These are phyloP conservation scores for Halcyon chelicuti DNA, from an alignment of 2,797 vertebrate species.

Conservation along the genomic window DNA sequence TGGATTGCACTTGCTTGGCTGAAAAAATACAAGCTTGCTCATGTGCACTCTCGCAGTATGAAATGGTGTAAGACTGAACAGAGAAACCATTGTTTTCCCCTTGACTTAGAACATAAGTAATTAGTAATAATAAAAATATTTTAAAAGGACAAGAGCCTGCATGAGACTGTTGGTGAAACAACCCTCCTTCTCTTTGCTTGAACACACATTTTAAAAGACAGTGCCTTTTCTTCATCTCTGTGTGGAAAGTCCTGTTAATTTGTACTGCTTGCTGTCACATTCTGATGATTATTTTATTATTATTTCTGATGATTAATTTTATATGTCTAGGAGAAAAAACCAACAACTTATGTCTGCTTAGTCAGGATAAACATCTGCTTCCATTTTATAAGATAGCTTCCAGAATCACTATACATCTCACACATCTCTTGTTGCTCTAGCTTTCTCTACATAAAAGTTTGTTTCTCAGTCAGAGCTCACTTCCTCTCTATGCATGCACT, in stretches of 20 bases:
- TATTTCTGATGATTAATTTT: no score
- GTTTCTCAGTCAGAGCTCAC: not conserved
- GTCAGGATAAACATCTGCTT: not conserved
- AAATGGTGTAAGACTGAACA: not conserved
- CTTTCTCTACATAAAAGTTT: not conserved
- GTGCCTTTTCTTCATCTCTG: not conserved
- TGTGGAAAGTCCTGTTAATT: not conserved
- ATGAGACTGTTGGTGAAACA: not conserved
- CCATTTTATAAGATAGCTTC: not conserved
- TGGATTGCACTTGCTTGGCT: not conserved
- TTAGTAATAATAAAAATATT: conserved; percentile 5
- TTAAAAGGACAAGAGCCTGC: not conserved
- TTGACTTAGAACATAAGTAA: not conserved
- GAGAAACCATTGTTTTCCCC: not conserved
- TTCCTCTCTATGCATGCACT: not conserved
- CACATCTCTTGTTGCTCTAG: not conserved
- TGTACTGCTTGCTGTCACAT: not conserved
- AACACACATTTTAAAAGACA: not conserved
- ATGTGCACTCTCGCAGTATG: not conserved
- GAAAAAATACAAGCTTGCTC: not conserved
- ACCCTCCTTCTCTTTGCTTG: not conserved
- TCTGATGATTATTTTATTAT: not conserved
- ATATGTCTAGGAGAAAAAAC: not conserved
- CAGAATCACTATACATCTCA: not conserved
- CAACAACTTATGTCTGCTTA: not conserved